Base-by-base conservation (phyloP, 2,113 vertebrate species). In the Gobiocypris rarus region DNA sequence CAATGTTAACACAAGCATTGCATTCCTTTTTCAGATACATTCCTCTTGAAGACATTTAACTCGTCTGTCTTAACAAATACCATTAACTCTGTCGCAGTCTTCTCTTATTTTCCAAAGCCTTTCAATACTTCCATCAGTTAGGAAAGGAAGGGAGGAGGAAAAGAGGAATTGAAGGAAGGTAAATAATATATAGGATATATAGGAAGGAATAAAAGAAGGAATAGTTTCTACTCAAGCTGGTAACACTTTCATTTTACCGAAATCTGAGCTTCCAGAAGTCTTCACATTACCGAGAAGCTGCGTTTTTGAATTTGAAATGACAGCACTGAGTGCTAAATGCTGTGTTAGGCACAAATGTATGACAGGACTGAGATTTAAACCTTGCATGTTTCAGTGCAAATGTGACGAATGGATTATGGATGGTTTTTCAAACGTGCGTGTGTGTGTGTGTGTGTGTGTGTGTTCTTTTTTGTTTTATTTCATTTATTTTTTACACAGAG, bases 11-110 rank as follows among this genome's bases (percentile, higher is more conserved):
- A 94, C 91, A 88, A 88, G 92, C 93, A 93, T 94, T 93, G 93
- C 93, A 94, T 94, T 94, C 93, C 93, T 93, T 94, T 94, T 94
- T 94, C 93, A 93, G 92, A 94, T 92, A 94, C 93, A 94, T 94
- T 94, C 93, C 93, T 93, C 91, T 93, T 91, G 90, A 91, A 89
- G 92, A 91, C 65, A 88, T 86, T 86, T 88, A 92, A 82, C 91
- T 89, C 91, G 91, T 91, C 89, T 92, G 91, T 94, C 92, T 93
- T 91, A 89, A 92, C 91, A 91, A 92, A 93, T 93, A 92, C 88
- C 93, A 92, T 93, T 91, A 92, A 92, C 93, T 93, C 91, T 91
- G 93, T 93, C 85, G 89, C 88, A 81, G 89, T 92, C 87, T 90
- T 89, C 91, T 88, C 83, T 85, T 90, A 89, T 89, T 83, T 91